These are phyloP conservation scores for Sebastes vulpes DNA, from an alignment of 2,797 vertebrate species.

Conservation along the genomic window DNA sequence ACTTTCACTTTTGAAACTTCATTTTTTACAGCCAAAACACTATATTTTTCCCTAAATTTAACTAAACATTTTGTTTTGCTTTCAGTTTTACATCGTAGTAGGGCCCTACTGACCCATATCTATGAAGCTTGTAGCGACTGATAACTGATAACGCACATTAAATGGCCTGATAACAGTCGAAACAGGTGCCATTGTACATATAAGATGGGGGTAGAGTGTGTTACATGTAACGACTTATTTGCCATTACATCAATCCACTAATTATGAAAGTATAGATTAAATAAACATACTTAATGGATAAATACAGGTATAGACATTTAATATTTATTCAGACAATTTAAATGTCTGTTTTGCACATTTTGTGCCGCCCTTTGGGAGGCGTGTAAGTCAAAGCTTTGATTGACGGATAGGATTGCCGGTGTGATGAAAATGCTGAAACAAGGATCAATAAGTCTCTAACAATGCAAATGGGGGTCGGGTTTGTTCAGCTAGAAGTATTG, in stretches of 20 bases:
- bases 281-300: background rate
- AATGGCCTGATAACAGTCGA: background rate
- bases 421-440: constrained; percentile 11
- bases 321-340: background rate
- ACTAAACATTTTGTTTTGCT: no score
- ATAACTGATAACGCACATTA: background rate
- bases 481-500: background rate
- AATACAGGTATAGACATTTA: background rate
- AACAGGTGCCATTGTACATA: background rate
- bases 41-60: no score
- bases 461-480: background rate
- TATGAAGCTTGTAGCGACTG: background rate
- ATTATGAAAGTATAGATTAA: background rate
- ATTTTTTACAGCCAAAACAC: no score
- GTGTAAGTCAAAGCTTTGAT: background rate
- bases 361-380: background rate
- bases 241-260: background rate
- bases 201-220: no score
- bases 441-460: constrained; percentile 20
- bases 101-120: background rate
- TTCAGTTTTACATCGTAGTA: background rate
- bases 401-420: background rate
- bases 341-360: background rate
- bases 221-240: background rate
- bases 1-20: no score